Conservation (phyloP, 2,797 vertebrate genomes). For the Rhinophrynus dorsalis region DNA sequence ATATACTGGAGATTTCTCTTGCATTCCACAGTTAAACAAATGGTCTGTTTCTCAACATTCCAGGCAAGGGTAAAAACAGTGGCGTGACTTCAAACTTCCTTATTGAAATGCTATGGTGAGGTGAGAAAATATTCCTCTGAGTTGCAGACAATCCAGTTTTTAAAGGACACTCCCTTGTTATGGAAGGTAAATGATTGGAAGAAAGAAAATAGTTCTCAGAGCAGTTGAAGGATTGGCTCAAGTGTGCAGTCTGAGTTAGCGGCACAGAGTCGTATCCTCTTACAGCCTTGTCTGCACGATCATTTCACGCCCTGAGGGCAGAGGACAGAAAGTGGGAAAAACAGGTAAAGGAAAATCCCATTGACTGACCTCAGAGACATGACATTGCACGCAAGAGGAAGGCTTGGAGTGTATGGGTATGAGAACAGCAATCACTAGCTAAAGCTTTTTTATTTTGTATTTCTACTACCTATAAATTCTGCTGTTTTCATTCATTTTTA, state of each 20-base stretch:
- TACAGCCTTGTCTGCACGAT: conserved; percentile 1
- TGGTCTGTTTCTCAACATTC: neutral
- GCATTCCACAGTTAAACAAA: neutral
- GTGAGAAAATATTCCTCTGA: neutral
- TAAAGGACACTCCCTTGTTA: neutral
- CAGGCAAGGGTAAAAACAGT: neutral
- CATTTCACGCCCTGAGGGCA: conserved; percentile 11
- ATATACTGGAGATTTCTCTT: no score
- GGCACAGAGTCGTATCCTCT: conserved; percentile 5
- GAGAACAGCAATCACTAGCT: neutral
- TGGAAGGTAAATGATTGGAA: conserved; percentile 56
- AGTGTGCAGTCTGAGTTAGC: conserved; percentile 67
- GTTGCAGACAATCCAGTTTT: neutral
- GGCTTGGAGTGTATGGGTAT: neutral
- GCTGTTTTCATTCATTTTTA: no score
- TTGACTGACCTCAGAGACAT: neutral
- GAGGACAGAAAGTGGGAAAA: conserved; percentile 1
- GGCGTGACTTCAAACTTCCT: neutral
- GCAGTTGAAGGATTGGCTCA: conserved; percentile 70
- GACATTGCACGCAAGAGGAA: neutral
- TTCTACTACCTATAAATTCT: no score
- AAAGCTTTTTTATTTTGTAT: no score
- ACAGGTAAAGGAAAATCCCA: neutral
- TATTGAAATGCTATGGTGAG: neutral
- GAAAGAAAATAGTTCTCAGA: conserved; percentile 75